Evolutionary conservation across 2,888 invertebrate genomes (phyloP).

Genomic region (Malachius bipustulatus): DNA sequence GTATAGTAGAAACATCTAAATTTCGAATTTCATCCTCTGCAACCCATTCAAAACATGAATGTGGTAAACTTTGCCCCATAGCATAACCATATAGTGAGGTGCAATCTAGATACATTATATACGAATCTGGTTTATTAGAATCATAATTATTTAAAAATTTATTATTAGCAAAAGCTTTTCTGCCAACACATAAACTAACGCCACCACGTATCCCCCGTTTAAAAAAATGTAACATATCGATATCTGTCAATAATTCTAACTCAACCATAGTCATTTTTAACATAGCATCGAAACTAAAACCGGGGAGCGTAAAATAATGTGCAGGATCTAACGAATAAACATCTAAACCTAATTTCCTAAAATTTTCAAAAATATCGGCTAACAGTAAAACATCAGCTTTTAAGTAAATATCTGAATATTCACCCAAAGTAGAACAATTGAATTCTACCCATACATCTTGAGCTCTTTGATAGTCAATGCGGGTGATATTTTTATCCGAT

Average conservation of each 20-base stretch:
- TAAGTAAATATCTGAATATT: slow-evolving; percentile 30
- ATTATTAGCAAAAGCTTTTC: slow-evolving; percentile 14
- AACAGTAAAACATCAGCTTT: slow-evolving; percentile 30
- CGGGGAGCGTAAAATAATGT: not conserved
- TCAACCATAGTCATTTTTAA: slow-evolving; percentile 1
- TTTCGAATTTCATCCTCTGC: slow-evolving; percentile 10
- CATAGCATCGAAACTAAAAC: not conserved
- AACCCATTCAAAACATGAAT: slow-evolving; percentile 21
- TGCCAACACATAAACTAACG: slow-evolving; percentile 5
- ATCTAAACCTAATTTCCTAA: slow-evolving; percentile 22
- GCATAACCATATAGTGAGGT: slow-evolving; percentile 23
- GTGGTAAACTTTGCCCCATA: slow-evolving; percentile 23
- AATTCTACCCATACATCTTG: slow-evolving; percentile 27
- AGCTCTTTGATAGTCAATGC: slow-evolving; percentile 28
- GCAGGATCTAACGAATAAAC: slow-evolving; percentile 21
- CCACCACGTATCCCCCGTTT: slow-evolving; percentile 11
- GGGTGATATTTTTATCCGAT: slow-evolving; percentile 18
- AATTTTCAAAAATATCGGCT: slow-evolving; percentile 31
- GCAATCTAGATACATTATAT: slow-evolving; percentile 24
- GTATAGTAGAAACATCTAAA: slow-evolving; percentile 12
- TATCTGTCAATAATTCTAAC: slow-evolving; percentile 12
- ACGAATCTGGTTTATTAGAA: slow-evolving; percentile 17
- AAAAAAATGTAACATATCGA: slow-evolving; percentile 12
- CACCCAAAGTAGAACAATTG: slow-evolving; percentile 23
- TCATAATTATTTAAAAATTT: slow-evolving; percentile 25